These are phyloP conservation scores for Rhagonycha fulva DNA, from an alignment of 2,888 invertebrate genomes.

Conservation along the genomic window DNA sequence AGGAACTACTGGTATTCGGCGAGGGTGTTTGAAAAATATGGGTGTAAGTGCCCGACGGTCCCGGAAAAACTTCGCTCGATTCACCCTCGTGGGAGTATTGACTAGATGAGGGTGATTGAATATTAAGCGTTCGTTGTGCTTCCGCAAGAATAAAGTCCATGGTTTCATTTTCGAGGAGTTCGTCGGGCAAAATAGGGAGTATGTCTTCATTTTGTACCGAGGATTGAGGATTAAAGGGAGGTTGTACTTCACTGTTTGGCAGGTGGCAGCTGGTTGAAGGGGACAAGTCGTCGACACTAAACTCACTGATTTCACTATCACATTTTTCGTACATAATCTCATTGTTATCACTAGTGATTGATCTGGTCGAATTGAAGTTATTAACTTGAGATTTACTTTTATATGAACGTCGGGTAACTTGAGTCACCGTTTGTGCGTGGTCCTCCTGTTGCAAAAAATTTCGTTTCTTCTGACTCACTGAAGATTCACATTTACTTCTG, in stretches of 20 bases:
- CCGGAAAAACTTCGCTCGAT: conserved; percentile 39
- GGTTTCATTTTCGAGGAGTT: conserved; percentile 38
- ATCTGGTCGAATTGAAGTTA: conserved; percentile 18
- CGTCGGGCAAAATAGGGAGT: conserved; percentile 25
- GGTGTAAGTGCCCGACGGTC: conserved; percentile 18
- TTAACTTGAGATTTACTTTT: conserved; percentile 25
- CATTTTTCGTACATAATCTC: conserved; percentile 34
- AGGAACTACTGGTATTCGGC: conserved; percentile 22
- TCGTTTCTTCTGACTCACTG: conserved; percentile 30
- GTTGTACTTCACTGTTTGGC: conserved; percentile 24
- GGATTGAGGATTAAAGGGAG: neutral
- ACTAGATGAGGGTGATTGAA: conserved; percentile 43
- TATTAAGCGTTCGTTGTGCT: conserved; percentile 42
- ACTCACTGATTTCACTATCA: conserved; percentile 23
- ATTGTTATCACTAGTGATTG: conserved; percentile 29
- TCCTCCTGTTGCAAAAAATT: conserved; percentile 30
- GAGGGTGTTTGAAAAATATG: conserved; percentile 13
- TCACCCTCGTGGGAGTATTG: conserved; percentile 37
- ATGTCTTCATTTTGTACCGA: conserved; percentile 35
- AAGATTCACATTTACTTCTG: conserved; percentile 14
- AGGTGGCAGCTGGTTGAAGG: conserved; percentile 28
- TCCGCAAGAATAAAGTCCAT: conserved; percentile 47
- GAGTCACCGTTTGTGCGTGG: conserved; percentile 23
- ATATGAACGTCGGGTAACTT: conserved; percentile 17
- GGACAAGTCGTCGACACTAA: conserved; percentile 4